These are phyloP conservation scores for Glyphotaelius pellucidus DNA, from an alignment of 2,888 invertebrate genomes.

Conservation along the genomic window DNA sequence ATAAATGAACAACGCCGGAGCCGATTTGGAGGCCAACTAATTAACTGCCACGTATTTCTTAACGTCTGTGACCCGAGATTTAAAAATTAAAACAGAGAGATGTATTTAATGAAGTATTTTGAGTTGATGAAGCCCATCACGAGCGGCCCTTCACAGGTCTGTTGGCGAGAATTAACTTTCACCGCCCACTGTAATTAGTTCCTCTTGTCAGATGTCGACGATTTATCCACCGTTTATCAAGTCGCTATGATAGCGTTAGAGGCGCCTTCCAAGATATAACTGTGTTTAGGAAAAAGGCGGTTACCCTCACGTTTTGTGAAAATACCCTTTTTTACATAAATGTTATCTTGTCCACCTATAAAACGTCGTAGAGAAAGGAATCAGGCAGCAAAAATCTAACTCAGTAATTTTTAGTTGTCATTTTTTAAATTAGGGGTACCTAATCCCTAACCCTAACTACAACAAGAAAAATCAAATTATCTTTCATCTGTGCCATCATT, in stretches of 20 bases:
- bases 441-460: no score
- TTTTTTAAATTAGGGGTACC: no score
- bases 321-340: no score
- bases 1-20: neutral
- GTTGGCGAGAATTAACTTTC: slow-evolving; percentile 60
- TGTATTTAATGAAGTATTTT: neutral
- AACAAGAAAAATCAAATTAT: no score
- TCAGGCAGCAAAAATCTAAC: no score
- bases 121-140: slow-evolving; percentile 19
- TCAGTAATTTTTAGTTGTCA: no score
- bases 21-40: slow-evolving; percentile 11
- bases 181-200: slow-evolving; percentile 56
- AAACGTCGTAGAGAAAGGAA: no score
- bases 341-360: no score
- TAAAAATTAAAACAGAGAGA: slow-evolving; percentile 6
- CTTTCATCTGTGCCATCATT: no score
- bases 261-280: neutral
- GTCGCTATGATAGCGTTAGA: neutral
- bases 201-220: slow-evolving; percentile 44
- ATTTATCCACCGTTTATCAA: slow-evolving; percentile 45
- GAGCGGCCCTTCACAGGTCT: slow-evolving; percentile 29
- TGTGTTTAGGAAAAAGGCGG: no score
- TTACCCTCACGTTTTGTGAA: no score
- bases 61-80: slow-evolving; percentile 27
- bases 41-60: neutral